These are phyloP conservation scores for Felis chaus DNA, from an alignment of 2,113 vertebrate genomes.

Conservation along the genomic window DNA sequence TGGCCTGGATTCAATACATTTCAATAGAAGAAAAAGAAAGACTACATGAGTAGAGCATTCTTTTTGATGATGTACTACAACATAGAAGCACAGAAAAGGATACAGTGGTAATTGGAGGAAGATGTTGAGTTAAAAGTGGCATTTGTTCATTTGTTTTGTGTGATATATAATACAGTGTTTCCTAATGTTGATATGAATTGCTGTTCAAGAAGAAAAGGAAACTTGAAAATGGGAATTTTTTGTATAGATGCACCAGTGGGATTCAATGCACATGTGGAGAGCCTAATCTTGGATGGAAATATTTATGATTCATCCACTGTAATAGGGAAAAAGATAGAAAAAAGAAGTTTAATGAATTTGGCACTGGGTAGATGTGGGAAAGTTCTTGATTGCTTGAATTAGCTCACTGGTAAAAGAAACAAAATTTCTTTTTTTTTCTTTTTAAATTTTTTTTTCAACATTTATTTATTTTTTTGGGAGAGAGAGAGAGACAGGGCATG, in stretches of 20 bases:
- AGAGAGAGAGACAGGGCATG: too few species aligned
- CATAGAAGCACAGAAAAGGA: background rate
- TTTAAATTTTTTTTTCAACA: too few species aligned
- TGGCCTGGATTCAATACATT: background rate
- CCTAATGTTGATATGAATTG: background rate
- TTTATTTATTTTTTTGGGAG: too few species aligned
- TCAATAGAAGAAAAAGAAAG: background rate
- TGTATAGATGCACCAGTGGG: background rate
- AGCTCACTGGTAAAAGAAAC: background rate
- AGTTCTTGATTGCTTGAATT: background rate
- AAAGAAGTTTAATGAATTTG: background rate
- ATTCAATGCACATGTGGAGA: background rate
- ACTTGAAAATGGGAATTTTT: background rate
- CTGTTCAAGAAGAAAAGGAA: background rate
- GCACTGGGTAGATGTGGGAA: background rate
- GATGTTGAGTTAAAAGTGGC: background rate
- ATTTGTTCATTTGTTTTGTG: background rate
- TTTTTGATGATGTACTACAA: background rate
- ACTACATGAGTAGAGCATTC: background rate
- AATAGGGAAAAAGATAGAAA: background rate
- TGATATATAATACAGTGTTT: background rate
- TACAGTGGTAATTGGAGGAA: background rate
- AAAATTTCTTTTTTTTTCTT: background rate
- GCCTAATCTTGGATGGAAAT: background rate
- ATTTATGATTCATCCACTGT: background rate